Conservation (phyloP, 2,113 vertebrate species). For the Campylomormyrus numenius region DNA sequence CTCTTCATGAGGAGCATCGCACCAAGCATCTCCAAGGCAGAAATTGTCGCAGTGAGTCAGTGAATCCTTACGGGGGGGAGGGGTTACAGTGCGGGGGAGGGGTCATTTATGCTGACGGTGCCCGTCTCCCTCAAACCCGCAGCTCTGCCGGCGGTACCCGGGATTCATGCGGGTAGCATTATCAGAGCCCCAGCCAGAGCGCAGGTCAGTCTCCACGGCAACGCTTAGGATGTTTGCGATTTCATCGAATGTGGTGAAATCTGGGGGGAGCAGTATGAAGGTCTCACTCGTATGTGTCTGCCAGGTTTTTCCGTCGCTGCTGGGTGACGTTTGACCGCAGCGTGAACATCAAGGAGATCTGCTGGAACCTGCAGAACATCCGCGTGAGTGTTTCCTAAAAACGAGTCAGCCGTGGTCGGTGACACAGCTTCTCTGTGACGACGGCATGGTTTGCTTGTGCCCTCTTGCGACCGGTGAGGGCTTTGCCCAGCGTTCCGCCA, state of each 20-base stretch:
- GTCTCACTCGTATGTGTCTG: background rate
- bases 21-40: slow-evolving; percentile 79
- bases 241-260: background rate
- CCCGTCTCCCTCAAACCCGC: background rate
- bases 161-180: slow-evolving; percentile 84
- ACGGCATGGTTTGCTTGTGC: background rate
- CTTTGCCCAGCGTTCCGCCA: background rate
- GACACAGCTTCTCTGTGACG: background rate
- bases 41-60: slow-evolving; percentile 73
- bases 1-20: slow-evolving; percentile 87
- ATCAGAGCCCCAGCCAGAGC: slow-evolving; percentile 81
- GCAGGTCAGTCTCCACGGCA: slow-evolving; percentile 58
- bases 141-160: slow-evolving; percentile 79
- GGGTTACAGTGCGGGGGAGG: background rate
- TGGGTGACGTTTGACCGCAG: slow-evolving; percentile 87
- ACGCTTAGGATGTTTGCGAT: background rate
- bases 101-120: background rate
- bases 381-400: slow-evolving; percentile 56
- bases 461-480: background rate
- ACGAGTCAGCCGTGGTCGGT: background rate
- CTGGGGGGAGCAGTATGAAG: background rate
- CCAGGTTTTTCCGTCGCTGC: slow-evolving; percentile 80
- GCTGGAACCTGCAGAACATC: slow-evolving; percentile 89
- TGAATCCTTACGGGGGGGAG: background rate
- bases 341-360: slow-evolving; percentile 87